These are phyloP conservation scores for Podocnemis expansa DNA, from an alignment of 2,113 vertebrate species.

Conservation along the genomic window DNA sequence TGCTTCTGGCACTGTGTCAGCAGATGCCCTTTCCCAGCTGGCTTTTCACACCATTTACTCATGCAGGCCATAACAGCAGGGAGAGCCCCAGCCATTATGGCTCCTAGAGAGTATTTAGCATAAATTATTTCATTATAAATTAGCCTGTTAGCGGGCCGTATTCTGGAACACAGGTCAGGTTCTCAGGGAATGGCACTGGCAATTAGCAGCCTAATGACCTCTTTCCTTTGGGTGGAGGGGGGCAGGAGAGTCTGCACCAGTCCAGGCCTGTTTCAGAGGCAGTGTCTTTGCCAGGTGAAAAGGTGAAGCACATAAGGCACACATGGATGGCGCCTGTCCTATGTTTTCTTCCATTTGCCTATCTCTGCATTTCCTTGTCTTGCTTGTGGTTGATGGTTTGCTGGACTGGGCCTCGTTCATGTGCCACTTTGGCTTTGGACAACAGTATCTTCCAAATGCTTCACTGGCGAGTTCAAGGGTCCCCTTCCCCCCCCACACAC, in stretches of 20 bases:
- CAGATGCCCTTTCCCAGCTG: background rate
- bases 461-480: background rate
- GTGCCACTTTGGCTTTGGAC: background rate
- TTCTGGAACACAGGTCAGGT: constrained; percentile 33
- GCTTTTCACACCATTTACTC: background rate
- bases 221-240: background rate
- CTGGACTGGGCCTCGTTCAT: background rate
- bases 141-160: background rate
- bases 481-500: background rate
- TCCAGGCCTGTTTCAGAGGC: constrained; percentile 2
- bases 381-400: background rate
- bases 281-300: background rate
- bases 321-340: background rate
- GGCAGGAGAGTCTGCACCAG: constrained; percentile 2
- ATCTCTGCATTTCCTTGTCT: background rate
- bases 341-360: background rate
- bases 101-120: constrained; percentile 23
- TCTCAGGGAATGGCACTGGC: constrained; percentile 28
- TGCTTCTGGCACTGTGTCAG: background rate
- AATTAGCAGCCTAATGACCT: constrained; percentile 30
- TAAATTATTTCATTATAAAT: constrained; percentile 50
- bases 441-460: background rate
- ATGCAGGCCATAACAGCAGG: background rate
- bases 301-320: background rate
- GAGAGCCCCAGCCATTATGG: background rate